phyloP scores from a whole-genome alignment of 2,888 invertebrate genomes.

The Stenoptilia bipunctidactyla region DNA sequence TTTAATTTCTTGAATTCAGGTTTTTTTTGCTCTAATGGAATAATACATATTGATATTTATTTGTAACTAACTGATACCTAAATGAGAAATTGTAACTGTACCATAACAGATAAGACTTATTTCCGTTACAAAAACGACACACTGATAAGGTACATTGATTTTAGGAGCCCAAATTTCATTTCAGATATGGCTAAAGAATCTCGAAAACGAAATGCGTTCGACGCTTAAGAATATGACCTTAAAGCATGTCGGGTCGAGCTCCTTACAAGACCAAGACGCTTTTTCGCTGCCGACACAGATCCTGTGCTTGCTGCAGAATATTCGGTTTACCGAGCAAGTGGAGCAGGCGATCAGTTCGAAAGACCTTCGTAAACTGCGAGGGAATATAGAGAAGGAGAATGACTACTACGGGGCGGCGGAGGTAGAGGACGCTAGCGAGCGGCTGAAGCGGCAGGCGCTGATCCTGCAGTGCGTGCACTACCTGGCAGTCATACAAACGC shows the following conservation, averaged over 20 bases:
- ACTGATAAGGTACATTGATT: too few relatives aligned
- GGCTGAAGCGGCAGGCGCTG: conserved; percentile 91
- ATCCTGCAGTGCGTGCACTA: conserved; percentile 95
- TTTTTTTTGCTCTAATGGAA: too few relatives aligned
- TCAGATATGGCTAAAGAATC: conserved; percentile 80
- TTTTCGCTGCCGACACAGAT: conserved; percentile 79
- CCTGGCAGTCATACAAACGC: conserved; percentile 82
- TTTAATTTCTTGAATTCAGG: too few relatives aligned
- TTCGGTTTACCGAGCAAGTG: conserved; percentile 86
- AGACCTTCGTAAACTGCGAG: conserved; percentile 68
- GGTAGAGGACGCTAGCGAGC: conserved; percentile 72
- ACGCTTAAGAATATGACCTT: conserved; percentile 77
- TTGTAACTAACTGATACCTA: too few relatives aligned
- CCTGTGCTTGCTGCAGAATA: conserved; percentile 85
- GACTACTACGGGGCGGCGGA: conserved; percentile 62
- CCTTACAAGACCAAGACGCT: conserved; percentile 57
- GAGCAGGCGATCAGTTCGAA: conserved; percentile 83
- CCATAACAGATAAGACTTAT: too few relatives aligned
- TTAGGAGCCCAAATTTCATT: not conserved
- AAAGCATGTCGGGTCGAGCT: conserved; percentile 58
- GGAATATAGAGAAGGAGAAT: conserved; percentile 63
- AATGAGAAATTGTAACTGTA: too few relatives aligned
- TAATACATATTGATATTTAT: too few relatives aligned
- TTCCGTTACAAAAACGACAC: too few relatives aligned
- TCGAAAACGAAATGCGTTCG: conserved; percentile 85